A percentile compares a stretch with the other conserved stretches of the same genome.
phyloP scores from a whole-genome alignment of 2,888 invertebrate genomes.

The Dermolepida albohirtum region DNA sequence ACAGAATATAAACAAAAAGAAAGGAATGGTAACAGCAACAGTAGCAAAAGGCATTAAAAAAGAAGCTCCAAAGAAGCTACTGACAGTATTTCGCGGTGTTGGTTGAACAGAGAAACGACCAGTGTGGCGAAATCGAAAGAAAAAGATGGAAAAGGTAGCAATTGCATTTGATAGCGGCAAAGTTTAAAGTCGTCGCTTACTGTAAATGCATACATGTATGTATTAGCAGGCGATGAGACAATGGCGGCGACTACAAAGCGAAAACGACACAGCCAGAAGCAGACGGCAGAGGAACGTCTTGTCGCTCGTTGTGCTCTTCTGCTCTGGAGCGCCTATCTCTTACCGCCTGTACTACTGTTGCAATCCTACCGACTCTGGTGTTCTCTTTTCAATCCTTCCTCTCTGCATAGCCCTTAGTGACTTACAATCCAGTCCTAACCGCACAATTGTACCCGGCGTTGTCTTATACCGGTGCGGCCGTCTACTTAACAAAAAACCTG shows the following conservation, averaged over 20 bases:
- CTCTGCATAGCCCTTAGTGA: slow-evolving; percentile 8
- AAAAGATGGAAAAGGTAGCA: slow-evolving; percentile 49
- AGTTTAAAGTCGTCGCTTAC: slow-evolving; percentile 48
- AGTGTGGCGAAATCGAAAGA: slow-evolving; percentile 10
- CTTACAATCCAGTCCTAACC: slow-evolving; percentile 16
- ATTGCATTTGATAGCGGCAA: slow-evolving; percentile 49
- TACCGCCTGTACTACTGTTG: slow-evolving; percentile 16
- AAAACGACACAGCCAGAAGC: slow-evolving; percentile 30
- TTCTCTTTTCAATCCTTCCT: slow-evolving; percentile 15
- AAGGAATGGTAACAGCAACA: background rate
- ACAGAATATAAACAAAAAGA: background rate
- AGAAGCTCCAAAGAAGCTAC: background rate
- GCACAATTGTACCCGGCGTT: slow-evolving; percentile 12
- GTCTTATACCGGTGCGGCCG: slow-evolving; percentile 23
- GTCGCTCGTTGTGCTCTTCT: slow-evolving; percentile 38
- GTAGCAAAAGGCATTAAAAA: slow-evolving; percentile 15
- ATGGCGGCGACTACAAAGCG: slow-evolving; percentile 50
- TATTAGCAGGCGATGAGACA: slow-evolving; percentile 51
- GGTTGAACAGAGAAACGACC: slow-evolving; percentile 31
- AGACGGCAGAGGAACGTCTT: slow-evolving; percentile 46
- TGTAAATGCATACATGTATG: slow-evolving; percentile 52
- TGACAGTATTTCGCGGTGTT: slow-evolving; percentile 12
- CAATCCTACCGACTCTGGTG: slow-evolving; percentile 1
- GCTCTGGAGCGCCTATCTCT: slow-evolving; percentile 25
- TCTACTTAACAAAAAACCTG: slow-evolving; percentile 18